Conservation (phyloP, 1,140 invertebrate species). For the Caerostris extrusa region DNA sequence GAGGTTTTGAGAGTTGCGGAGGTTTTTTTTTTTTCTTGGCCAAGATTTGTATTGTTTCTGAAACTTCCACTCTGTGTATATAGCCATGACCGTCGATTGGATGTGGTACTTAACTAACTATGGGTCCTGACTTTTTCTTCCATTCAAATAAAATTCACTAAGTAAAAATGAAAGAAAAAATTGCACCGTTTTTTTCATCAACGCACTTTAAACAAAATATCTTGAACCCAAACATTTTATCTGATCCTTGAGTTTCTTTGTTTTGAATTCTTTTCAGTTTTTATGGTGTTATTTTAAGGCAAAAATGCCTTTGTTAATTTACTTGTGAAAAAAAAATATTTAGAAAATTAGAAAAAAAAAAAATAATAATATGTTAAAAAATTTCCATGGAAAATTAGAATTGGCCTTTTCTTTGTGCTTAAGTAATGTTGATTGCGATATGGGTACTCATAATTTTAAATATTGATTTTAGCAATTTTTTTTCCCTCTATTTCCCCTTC, state of each 20-base stretch:
- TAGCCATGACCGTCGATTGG: background rate
- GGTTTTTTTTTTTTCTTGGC: background rate
- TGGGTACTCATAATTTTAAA: background rate
- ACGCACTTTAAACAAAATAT: background rate
- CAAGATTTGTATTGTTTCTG: slow-evolving; percentile 51
- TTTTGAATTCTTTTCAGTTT: background rate
- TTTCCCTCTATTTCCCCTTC: background rate
- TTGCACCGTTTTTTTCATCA: background rate
- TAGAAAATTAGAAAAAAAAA: background rate
- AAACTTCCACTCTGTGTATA: background rate
- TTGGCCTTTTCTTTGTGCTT: background rate
- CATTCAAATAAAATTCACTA: slow-evolving; percentile 38
- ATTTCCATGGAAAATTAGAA: background rate
- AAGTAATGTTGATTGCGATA: background rate
- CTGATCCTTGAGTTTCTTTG: background rate
- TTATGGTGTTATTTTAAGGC: background rate
- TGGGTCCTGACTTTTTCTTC: background rate
- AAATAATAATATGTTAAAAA: background rate
- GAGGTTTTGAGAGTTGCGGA: background rate
- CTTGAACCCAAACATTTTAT: slow-evolving; percentile 11
- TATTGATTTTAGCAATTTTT: background rate
- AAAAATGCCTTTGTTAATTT: background rate
- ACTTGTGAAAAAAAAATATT: background rate
- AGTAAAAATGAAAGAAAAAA: background rate
- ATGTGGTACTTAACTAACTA: slow-evolving; percentile 4